Evolutionary conservation across 1,140 invertebrate species (phyloP), one percentile per base, ranked within the genome.

Genomic region (Octopus bimaculoides): DNA sequence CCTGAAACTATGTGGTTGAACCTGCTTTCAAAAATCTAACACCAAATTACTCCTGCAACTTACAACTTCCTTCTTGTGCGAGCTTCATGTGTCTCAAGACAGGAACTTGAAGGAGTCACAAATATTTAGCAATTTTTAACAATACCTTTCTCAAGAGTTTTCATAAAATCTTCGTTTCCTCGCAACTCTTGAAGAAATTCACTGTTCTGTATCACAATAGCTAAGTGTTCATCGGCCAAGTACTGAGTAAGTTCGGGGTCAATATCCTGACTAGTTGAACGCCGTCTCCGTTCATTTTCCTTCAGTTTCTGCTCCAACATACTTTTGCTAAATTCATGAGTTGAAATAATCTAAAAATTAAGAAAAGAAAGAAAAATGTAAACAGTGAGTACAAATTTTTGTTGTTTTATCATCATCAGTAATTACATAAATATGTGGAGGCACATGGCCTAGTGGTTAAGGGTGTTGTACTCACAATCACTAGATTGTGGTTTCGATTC

Each of bases 101-200:
- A 52, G 54, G 41, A 54, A 41, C 53, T 41, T 3, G 26, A 41
- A 41, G 26, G 26, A 41, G 26, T 41, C 71, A 56, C 20, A 17
- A 78, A 26, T 71, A 52, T n/a, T 78, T 8, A 9, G 12, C 53
- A 71, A 20, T 54, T 41, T 41, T 41, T 41, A 0, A 41, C 26
- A 41, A 41, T 77, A 90, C 89, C 89, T 86, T 84, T 84, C 87
- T 97, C 95, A 74, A 97, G 90, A 5, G 95, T 95, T 61, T 93
- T 94, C 89, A 97, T 93, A 86, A 97, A 97, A 86, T 97, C 95
- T 88, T 96, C 93, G 88, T 97, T 96, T 92, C 94, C 94, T 81
- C 95, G 91, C 54, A 97, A 90, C 87, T 96, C 95, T 69, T 94
- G 93, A 93, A 97, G 94, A 86, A 97, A 97, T 90, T 97, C 96